Evolutionary conservation across 1,140 invertebrate genomes (phyloP).

Genomic region (Drosophila saltans): DNA sequence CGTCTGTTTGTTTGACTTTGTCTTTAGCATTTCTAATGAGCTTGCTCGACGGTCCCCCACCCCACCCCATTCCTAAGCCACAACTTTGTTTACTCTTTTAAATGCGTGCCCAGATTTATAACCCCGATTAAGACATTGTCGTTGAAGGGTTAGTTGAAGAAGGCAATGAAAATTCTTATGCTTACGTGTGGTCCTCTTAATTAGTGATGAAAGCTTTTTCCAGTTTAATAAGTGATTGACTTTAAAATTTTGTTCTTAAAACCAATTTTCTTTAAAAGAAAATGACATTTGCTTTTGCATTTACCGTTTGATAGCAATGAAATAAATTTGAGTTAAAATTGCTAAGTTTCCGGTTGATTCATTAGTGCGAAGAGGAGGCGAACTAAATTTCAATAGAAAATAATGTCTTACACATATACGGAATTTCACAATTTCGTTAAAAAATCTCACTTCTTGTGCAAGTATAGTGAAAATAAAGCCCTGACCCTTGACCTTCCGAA

Average conservation of each 20-base stretch:
- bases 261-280: too few relatives aligned
- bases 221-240: constrained; percentile 47
- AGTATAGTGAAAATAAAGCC: too few relatives aligned
- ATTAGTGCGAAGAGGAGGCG: too few relatives aligned
- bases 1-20: constrained; percentile 63
- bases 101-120: constrained; percentile 61
- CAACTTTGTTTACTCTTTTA: constrained; percentile 49
- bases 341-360: too few relatives aligned
- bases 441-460: too few relatives aligned
- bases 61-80: background rate
- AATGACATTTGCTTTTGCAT: too few relatives aligned
- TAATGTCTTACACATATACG: too few relatives aligned
- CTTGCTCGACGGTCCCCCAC: background rate
- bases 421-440: too few relatives aligned
- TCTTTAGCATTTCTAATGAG: constrained; percentile 65
- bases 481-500: too few relatives aligned
- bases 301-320: too few relatives aligned
- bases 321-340: too few relatives aligned
- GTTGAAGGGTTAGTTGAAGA: constrained; percentile 28
- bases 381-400: too few relatives aligned
- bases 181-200: constrained; percentile 58
- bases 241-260: background rate
- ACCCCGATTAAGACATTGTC: constrained; percentile 54
- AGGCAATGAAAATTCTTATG: background rate
- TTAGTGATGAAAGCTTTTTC: constrained; percentile 40